A percentile compares a stretch with the other conserved stretches of the same genome.
These are phyloP conservation scores for Urocitellus parryii DNA, from an alignment of 2,113 vertebrate species.

Conservation along the genomic window DNA sequence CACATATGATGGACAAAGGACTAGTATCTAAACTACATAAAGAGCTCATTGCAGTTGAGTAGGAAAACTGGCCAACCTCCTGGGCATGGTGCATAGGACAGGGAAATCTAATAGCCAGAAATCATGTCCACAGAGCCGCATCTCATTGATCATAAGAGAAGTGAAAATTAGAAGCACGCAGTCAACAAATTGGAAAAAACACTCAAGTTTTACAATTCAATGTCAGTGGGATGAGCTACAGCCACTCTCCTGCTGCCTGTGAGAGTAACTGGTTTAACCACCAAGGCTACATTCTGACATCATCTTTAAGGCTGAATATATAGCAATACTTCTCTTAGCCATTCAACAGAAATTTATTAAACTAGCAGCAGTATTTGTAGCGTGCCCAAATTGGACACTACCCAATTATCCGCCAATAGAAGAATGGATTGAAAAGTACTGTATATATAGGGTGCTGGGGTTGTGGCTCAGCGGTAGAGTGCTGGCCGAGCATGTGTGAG, in stretches of 20 bases:
- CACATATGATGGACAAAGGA: background rate
- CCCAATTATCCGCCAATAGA: background rate
- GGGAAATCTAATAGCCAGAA: background rate
- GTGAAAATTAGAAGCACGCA: background rate
- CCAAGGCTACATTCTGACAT: background rate
- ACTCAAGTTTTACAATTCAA: background rate
- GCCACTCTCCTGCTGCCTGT: background rate
- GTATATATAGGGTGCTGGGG: no score
- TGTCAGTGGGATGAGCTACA: background rate
- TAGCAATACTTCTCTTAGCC: background rate
- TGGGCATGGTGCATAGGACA: background rate
- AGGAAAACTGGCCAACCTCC: background rate
- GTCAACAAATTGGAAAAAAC: background rate
- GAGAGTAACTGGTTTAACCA: background rate
- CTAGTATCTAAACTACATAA: background rate
- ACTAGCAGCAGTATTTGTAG: background rate
- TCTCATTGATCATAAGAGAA: background rate
- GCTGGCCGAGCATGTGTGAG: no score
- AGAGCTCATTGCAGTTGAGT: background rate
- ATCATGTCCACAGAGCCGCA: background rate
- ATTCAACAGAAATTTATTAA: background rate
- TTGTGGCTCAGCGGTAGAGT: no score
- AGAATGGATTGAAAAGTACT: background rate
- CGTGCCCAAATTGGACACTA: background rate
- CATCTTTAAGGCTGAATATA: background rate